Evolutionary conservation across 2,113 vertebrate genomes (phyloP), one percentile per base, ranked within the genome.

Genomic region (Labeo catla): DNA sequence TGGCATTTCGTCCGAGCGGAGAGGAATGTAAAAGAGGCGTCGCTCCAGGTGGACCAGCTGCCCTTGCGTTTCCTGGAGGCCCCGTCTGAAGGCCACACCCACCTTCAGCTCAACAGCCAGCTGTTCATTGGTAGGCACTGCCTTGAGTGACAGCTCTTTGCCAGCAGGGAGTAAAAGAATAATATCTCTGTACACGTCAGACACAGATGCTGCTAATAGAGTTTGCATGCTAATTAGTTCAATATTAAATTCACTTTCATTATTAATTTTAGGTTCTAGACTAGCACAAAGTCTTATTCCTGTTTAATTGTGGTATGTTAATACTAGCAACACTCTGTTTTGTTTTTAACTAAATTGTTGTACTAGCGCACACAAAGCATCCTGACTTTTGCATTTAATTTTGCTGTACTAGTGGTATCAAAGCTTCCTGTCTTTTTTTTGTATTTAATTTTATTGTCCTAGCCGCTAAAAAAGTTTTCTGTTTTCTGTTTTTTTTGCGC

Each of bases 11-110:
- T 97, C 0, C 87, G 61, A 57, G 96, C 95, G 0, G 96, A 97
- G 88, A 94, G 96, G 63, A 97, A 96, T 89, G 93, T 96, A 78
- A 97, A 96, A 85, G 93, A 96, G 88, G 96, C 94, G 0, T 95
- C 93, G 0, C 95, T 97, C 1, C 95, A 95, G 84, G 95, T 97
- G 86, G 96, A 97, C 90, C 93, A 70, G 89, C 95, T 96, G 50
- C 96, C 95, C 0, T 91, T 84, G 84, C 94, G 94, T 81, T 93
- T 93, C 50, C 81, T 93, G 65, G 93, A 95, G 89, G 95, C 93
- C 1, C 92, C 95, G 0, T 82, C 93, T 3, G 95, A 96, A 39
- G 95, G 95, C 5, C 94, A 95, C 39, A 93, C 95, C 87, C 95
- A 94, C 54, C 86, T 96, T 74, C 95, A 96, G 88, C 94, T 97